A percentile compares a stretch with the other conserved stretches of the same genome.
These are phyloP conservation scores for Heliconius ethilla DNA, from an alignment of 2,888 invertebrate genomes.

Conservation along the genomic window DNA sequence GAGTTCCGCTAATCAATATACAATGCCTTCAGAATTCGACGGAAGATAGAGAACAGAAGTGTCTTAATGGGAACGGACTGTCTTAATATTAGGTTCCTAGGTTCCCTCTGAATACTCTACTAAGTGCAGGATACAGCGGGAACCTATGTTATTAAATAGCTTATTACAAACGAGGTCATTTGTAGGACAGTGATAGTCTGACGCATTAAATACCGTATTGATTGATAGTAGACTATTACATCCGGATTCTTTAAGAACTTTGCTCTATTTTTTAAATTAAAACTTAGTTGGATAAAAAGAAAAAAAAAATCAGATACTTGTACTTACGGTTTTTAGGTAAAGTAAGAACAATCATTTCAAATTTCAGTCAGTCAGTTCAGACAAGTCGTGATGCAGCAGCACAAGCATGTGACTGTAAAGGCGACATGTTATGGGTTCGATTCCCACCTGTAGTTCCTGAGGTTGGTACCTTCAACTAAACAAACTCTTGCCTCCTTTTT, in stretches of 20 bases:
- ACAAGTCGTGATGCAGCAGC: too few species aligned
- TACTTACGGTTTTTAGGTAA: not conserved
- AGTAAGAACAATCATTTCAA: not conserved
- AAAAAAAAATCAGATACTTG: not conserved
- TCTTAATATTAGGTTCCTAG: not conserved
- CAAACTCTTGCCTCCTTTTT: too few species aligned
- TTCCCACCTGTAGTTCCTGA: too few species aligned
- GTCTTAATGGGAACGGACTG: not conserved
- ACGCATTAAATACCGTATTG: conserved; percentile 27
- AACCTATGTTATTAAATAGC: not conserved
- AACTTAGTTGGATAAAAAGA: not conserved
- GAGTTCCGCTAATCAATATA: not conserved
- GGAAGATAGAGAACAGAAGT: too few species aligned
- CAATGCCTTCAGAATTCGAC: not conserved
- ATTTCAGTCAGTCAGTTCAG: too few species aligned
- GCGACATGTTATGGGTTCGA: too few species aligned
- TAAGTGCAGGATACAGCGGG: not conserved
- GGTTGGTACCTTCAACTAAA: too few species aligned
- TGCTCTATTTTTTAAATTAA: not conserved
- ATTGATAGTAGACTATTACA: conserved; percentile 18
- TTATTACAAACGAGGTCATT: conserved; percentile 6
- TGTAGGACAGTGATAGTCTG: conserved; percentile 18
- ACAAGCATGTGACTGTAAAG: too few species aligned
- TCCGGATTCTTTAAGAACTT: conserved; percentile 17
- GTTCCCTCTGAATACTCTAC: not conserved